Percentiles rank a stretch among this genome's conserved stretches.
Evolutionary conservation across 2,888 invertebrate species (phyloP).

Genomic region (Ceraclea dissimilis): DNA sequence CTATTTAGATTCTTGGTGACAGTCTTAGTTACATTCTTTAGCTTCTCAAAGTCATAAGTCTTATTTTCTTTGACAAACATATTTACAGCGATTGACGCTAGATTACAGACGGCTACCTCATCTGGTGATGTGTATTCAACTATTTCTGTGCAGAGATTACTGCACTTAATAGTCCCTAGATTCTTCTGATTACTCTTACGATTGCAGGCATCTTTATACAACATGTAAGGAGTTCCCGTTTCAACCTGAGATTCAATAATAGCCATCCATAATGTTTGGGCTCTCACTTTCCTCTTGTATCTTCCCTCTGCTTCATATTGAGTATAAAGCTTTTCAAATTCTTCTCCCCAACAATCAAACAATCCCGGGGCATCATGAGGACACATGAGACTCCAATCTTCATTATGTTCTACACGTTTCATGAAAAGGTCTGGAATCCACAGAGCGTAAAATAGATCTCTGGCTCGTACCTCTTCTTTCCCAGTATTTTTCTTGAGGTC

Average conservation of each 20-base stretch:
- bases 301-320: conserved; percentile 78
- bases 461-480: conserved; percentile 87
- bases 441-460: conserved; percentile 93
- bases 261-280: conserved; percentile 88
- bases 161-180: conserved; percentile 95
- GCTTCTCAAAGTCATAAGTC: conserved; percentile 78
- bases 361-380: conserved; percentile 89
- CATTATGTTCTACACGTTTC: conserved; percentile 81
- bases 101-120: conserved; percentile 96
- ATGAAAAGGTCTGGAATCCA: conserved; percentile 99
- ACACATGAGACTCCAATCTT: conserved; percentile 93
- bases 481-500: conserved; percentile 94
- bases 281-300: conserved; percentile 62
- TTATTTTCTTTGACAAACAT: conserved; percentile 79
- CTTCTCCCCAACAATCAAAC: conserved; percentile 87
- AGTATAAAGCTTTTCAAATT: conserved; percentile 83
- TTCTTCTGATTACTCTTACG: conserved; percentile 97
- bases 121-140: conserved; percentile 87
- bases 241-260: conserved; percentile 93
- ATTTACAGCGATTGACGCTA: conserved; percentile 94
- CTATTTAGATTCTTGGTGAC: conserved; percentile 90
- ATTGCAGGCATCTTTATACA: conserved; percentile 95
- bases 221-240: conserved; percentile 97
- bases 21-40: conserved; percentile 81
- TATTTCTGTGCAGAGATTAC: conserved; percentile 97